These are phyloP conservation scores for Mimas tiliae DNA, from an alignment of 2,888 invertebrate species.

Conservation along the genomic window DNA sequence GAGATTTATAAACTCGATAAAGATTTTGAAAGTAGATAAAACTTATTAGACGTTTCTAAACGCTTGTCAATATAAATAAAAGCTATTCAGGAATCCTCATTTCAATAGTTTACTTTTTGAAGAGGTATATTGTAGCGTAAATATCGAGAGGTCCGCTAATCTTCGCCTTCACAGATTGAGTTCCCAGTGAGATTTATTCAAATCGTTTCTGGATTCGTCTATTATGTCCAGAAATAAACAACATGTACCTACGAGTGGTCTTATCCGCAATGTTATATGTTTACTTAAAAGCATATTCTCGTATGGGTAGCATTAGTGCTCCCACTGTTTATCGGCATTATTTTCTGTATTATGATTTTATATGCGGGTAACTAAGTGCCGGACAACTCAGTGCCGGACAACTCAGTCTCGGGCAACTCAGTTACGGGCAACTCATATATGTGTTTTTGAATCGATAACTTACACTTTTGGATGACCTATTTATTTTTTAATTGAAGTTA, in stretches of 20 bases:
- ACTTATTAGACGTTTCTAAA: not conserved
- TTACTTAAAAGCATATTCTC: not conserved
- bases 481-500: too few species aligned
- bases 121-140: constrained; percentile 11
- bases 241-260: not conserved
- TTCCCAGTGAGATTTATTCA: constrained; percentile 21
- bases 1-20: not conserved
- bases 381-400: too few species aligned
- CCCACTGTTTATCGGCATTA: too few species aligned
- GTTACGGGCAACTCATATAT: too few species aligned
- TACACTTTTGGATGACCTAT: too few species aligned
- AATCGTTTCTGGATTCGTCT: constrained; percentile 3
- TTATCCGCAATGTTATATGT: not conserved
- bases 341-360: too few species aligned
- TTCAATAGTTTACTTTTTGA: constrained; percentile 19
- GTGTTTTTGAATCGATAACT: too few species aligned
- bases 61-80: not conserved
- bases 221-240: not conserved
- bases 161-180: constrained; percentile 17
- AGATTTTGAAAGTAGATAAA: not conserved
- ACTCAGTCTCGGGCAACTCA: too few species aligned
- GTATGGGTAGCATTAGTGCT: too few species aligned
- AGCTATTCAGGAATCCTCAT: not conserved
- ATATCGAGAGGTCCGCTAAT: constrained; percentile 16
- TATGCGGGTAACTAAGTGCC: too few species aligned